These are phyloP conservation scores for Formica selysi DNA, from an alignment of 1,140 invertebrate genomes.

Conservation along the genomic window DNA sequence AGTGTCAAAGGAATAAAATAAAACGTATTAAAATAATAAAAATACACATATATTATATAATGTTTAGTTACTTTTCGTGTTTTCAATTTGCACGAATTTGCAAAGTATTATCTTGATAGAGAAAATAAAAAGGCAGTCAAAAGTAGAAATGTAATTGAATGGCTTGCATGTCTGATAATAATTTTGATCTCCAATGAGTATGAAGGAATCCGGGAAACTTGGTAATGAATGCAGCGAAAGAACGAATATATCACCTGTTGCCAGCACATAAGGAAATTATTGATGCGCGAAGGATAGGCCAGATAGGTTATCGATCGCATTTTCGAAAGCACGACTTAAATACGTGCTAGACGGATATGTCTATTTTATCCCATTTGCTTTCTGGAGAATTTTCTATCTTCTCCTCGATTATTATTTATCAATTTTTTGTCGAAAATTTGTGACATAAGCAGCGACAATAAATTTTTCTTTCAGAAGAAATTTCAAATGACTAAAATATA, in stretches of 20 bases:
- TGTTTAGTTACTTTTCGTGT: neutral
- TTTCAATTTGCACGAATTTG: neutral
- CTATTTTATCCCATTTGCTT: neutral
- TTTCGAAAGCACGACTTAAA: neutral
- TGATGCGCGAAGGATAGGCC: neutral
- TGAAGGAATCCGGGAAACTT: slow-evolving; percentile 7
- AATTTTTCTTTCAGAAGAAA: slow-evolving; percentile 9
- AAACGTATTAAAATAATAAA: neutral
- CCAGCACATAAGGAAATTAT: slow-evolving; percentile 50
- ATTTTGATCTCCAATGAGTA: neutral
- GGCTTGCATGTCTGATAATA: slow-evolving; percentile 5
- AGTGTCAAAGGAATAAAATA: neutral
- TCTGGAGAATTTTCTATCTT: neutral
- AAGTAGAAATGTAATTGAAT: neutral
- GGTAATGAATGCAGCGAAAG: slow-evolving; percentile 13
- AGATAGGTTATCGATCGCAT: slow-evolving; percentile 20
- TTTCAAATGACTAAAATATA: neutral
- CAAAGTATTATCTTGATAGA: neutral
- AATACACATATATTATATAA: neutral
- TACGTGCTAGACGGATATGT: neutral
- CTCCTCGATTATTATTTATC: neutral
- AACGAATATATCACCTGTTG: slow-evolving; percentile 62
- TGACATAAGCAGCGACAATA: neutral
- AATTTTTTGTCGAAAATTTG: neutral
- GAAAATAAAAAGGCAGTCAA: neutral